A percentile compares a stretch with the other conserved stretches of the same genome.
phyloP scores from a whole-genome alignment of 92 coral and sea anemone species.

The Porites divaricata region DNA sequence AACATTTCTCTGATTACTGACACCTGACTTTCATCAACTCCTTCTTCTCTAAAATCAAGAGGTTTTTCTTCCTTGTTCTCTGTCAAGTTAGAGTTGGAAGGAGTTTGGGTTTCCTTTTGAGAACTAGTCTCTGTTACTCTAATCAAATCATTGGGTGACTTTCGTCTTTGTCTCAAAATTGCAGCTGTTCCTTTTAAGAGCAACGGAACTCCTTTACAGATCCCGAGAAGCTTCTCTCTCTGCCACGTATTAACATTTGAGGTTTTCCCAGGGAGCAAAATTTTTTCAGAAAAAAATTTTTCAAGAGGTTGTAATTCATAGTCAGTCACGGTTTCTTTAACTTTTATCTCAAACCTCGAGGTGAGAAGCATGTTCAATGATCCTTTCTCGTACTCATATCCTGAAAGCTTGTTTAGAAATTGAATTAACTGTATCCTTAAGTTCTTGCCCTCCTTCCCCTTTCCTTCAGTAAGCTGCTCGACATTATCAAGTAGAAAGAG shows the following conservation, averaged over 20 bases:
- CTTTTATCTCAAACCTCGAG: slow-evolving; percentile 41
- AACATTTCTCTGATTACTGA: slow-evolving; percentile 54
- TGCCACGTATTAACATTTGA: not conserved
- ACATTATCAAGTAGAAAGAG: slow-evolving; percentile 68
- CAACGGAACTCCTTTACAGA: slow-evolving; percentile 21
- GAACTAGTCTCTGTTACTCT: not conserved
- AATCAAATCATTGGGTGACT: slow-evolving; percentile 4
- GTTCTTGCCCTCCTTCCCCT: slow-evolving; percentile 24
- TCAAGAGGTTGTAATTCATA: slow-evolving; percentile 4
- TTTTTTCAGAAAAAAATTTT: not conserved
- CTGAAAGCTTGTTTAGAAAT: not conserved
- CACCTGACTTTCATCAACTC: slow-evolving; percentile 1
- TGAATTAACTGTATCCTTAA: slow-evolving; percentile 1
- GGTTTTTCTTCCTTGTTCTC: slow-evolving; percentile 1
- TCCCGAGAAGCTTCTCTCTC: not conserved
- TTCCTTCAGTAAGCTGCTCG: slow-evolving; percentile 41
- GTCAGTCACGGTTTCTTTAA: not conserved
- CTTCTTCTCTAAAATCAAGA: slow-evolving; percentile 21
- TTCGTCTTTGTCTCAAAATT: slow-evolving; percentile 13
- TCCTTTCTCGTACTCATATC: not conserved
- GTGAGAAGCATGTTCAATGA: slow-evolving; percentile 57
- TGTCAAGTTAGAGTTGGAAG: not conserved
- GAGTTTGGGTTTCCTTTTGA: not conserved
- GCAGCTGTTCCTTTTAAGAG: slow-evolving; percentile 20
- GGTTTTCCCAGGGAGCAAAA: not conserved